Conservation (phyloP, 2,113 vertebrate species). For the Tapirus terrestris region DNA sequence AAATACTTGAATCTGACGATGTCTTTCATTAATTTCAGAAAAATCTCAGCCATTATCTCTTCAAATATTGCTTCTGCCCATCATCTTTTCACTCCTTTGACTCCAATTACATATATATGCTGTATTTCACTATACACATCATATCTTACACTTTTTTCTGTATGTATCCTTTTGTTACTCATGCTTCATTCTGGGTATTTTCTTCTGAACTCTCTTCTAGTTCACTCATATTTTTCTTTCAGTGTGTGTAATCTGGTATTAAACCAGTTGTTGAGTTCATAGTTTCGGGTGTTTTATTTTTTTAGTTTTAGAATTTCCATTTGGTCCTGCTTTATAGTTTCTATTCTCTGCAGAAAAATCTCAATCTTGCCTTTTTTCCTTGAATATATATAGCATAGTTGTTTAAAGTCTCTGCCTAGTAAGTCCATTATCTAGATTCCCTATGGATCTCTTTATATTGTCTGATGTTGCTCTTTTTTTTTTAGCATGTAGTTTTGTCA, state of each 20-base stretch:
- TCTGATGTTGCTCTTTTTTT: neutral
- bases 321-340: slow-evolving; percentile 33
- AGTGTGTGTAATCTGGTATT: neutral
- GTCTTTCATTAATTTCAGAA: slow-evolving; percentile 34
- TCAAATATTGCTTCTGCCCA: neutral
- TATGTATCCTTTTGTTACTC: neutral
- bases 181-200: neutral
- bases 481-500: slow-evolving; percentile 27
- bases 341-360: neutral
- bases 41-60: neutral
- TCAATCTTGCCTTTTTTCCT: neutral
- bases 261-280: neutral
- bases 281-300: slow-evolving; percentile 3
- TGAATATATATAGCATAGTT: neutral
- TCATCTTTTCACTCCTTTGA: neutral
- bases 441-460: neutral
- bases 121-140: neutral
- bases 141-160: neutral
- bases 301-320: slow-evolving; percentile 49
- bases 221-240: slow-evolving; percentile 13
- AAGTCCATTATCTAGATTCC: neutral
- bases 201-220: neutral
- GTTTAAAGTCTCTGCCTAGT: slow-evolving; percentile 29
- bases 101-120: neutral
- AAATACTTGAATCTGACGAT: slow-evolving; percentile 9